Conservation (phyloP, 2,797 vertebrate genomes). For the Paratrypauchen microcephalus region DNA sequence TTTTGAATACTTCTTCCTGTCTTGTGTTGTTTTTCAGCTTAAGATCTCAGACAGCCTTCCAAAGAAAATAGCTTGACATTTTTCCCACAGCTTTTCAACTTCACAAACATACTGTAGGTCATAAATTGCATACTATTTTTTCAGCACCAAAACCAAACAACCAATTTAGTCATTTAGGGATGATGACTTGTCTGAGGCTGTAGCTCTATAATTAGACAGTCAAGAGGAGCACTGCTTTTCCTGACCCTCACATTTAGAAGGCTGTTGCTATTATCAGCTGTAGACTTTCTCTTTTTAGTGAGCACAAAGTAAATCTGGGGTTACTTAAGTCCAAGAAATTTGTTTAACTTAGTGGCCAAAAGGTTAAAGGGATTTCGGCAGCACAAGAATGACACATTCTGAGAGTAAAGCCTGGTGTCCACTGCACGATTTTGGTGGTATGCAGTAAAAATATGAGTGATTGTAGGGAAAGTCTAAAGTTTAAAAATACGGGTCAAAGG, state of each 20-base stretch:
- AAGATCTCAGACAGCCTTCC: constrained; percentile 4
- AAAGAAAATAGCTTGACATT: not conserved
- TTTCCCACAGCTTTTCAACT: not conserved
- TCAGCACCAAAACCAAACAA: constrained; percentile 19
- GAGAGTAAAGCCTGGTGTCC: not conserved
- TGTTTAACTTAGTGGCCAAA: constrained; percentile 48
- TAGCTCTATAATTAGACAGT: constrained; percentile 21
- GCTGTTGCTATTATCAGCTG: constrained; percentile 53
- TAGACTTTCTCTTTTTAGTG: constrained; percentile 37
- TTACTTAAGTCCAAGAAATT: constrained; percentile 48
- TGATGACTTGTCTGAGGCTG: constrained; percentile 7
- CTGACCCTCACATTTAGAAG: constrained; percentile 39
- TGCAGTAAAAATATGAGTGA: not conserved
- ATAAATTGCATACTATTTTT: constrained; percentile 1
- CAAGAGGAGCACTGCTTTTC: not conserved
- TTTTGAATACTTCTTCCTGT: not conserved
- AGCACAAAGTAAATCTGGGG: constrained; percentile 48
- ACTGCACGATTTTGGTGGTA: not conserved
- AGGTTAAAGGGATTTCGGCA: constrained; percentile 5
- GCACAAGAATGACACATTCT: not conserved
- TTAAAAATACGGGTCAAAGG: not conserved
- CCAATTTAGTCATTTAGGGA: constrained; percentile 6
- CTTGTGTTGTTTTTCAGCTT: not conserved
- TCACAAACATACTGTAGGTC: not conserved
- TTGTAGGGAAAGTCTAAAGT: not conserved